Percentiles rank a stretch among this genome's conserved stretches.
These are phyloP conservation scores for Hyposoter dolosus DNA, from an alignment of 2,888 invertebrate genomes.

Conservation along the genomic window DNA sequence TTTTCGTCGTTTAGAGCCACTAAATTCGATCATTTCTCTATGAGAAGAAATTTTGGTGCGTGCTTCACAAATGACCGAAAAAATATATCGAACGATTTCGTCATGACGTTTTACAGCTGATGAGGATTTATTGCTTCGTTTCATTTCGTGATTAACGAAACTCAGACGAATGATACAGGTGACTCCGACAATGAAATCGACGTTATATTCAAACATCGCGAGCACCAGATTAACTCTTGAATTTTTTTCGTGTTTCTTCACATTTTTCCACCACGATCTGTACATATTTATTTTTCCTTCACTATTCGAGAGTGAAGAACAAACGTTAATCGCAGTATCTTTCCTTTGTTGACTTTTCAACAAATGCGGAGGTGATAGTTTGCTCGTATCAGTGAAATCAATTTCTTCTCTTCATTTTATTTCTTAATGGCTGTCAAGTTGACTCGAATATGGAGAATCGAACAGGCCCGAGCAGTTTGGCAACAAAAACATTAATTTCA, in stretches of 20 bases:
- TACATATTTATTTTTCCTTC: background rate
- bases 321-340: background rate
- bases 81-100: background rate
- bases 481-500: background rate
- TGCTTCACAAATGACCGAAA: background rate
- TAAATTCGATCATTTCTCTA: background rate
- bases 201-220: background rate
- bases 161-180: background rate
- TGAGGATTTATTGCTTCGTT: background rate
- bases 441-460: background rate
- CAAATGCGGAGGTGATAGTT: background rate
- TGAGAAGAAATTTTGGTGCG: background rate
- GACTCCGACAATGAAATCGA: background rate
- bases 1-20: background rate
- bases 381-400: background rate
- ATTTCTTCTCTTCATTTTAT: background rate
- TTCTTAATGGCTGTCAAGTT: background rate
- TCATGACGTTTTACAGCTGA: background rate
- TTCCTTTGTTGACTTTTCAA: background rate
- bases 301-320: background rate
- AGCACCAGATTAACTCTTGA: background rate
- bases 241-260: background rate
- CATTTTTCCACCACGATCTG: background rate
- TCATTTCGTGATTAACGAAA: background rate
- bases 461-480: background rate